These are phyloP conservation scores for Sycophila texana DNA, from an alignment of 2,888 invertebrate genomes.

Conservation along the genomic window DNA sequence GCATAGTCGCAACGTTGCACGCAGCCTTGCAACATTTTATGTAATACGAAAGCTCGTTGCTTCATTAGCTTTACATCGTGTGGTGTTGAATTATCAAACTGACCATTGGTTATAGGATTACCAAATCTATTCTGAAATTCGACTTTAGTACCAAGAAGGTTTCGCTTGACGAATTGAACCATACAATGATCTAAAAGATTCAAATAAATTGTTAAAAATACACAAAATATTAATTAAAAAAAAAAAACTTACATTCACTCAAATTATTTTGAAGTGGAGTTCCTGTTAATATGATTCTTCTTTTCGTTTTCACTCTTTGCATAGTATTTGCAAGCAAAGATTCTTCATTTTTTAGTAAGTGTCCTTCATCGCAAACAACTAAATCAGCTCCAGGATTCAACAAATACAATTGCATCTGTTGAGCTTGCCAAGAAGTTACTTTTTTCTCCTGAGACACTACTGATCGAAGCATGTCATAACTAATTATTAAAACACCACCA, in stretches of 20 bases:
- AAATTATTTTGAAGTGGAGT: slow-evolving; percentile 97
- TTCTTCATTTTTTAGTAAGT: slow-evolving; percentile 93
- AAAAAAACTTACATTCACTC: slow-evolving; percentile 82
- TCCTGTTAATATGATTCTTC: slow-evolving; percentile 92
- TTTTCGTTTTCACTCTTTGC: slow-evolving; percentile 71
- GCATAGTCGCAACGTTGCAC: slow-evolving; percentile 92
- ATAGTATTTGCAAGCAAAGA: slow-evolving; percentile 86
- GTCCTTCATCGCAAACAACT: slow-evolving; percentile 96
- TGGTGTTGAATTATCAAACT: slow-evolving; percentile 92
- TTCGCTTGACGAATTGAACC: slow-evolving; percentile 97
- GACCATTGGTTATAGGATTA: slow-evolving; percentile 95
- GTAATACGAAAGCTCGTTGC: slow-evolving; percentile 91
- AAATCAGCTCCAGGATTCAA: slow-evolving; percentile 93
- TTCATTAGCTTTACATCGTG: slow-evolving; percentile 92
- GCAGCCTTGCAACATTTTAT: slow-evolving; percentile 91
- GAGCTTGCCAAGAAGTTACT: slow-evolving; percentile 64
- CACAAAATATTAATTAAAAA: neutral
- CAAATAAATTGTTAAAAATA: neutral
- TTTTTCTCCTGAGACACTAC: slow-evolving; percentile 74
- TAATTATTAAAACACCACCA: slow-evolving; percentile 93
- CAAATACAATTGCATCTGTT: slow-evolving; percentile 80
- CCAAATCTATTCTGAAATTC: slow-evolving; percentile 95
- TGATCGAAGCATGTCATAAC: slow-evolving; percentile 94
- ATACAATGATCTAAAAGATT: slow-evolving; percentile 89
- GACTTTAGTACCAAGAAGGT: slow-evolving; percentile 89